Evolutionary conservation across 2,888 invertebrate species (phyloP).

Genomic region (Drosophila macrospina): DNA sequence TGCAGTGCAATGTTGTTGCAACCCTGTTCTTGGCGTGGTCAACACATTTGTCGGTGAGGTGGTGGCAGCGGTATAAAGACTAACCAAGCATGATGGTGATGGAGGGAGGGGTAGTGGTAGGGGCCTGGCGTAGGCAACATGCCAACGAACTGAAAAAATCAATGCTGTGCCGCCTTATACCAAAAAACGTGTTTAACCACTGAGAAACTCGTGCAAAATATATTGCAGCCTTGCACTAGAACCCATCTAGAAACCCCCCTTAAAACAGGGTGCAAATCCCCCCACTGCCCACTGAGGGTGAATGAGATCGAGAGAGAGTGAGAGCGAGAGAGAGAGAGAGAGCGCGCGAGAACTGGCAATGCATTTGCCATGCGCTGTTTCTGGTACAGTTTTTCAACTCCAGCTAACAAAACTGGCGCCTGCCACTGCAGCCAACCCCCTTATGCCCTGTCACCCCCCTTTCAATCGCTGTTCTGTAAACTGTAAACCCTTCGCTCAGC

Average conservation of each 20-base stretch:
- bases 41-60: constrained; percentile 16
- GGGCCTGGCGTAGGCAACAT: constrained; percentile 65
- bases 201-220: constrained; percentile 77
- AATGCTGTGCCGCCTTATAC: constrained; percentile 48
- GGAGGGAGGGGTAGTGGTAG: constrained; percentile 12
- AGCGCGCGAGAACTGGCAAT: constrained; percentile 33
- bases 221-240: constrained; percentile 82
- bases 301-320: constrained; percentile 15
- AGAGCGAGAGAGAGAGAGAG: constrained; percentile 15
- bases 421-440: constrained; percentile 29
- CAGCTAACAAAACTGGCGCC: constrained; percentile 56
- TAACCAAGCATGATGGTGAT: not conserved
- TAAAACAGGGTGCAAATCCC: constrained; percentile 18
- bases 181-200: constrained; percentile 76
- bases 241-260: constrained; percentile 29
- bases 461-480: no score
- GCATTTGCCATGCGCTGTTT: constrained; percentile 75
- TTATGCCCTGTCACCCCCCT: not conserved
- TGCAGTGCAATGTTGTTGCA: constrained; percentile 40
- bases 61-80: not conserved
- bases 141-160: constrained; percentile 81
- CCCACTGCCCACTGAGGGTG: constrained; percentile 35
- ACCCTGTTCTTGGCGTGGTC: constrained; percentile 57
- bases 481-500: not conserved
- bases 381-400: constrained; percentile 78